Evolutionary conservation across 2,113 vertebrate genomes (phyloP).

Genomic region (Cyrtonyx montezumae): DNA sequence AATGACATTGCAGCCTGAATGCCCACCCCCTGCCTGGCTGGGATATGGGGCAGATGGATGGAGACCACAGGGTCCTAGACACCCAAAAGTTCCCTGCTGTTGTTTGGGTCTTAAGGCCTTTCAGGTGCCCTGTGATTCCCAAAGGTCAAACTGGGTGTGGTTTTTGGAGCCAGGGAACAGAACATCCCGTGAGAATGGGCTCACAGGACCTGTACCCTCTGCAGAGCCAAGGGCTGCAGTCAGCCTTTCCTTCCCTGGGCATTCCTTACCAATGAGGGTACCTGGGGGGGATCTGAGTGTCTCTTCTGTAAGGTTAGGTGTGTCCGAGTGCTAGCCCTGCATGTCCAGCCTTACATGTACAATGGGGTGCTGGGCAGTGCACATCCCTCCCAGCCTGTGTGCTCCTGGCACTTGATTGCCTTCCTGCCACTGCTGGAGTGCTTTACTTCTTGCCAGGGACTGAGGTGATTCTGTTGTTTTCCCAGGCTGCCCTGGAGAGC

Average conservation of each 20-base stretch:
- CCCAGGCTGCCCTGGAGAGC: not conserved
- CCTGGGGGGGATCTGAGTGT: not conserved
- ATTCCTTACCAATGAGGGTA: not conserved
- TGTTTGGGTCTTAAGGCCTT: not conserved
- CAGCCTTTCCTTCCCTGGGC: not conserved
- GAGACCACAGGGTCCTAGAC: not conserved
- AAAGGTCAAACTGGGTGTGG: not conserved
- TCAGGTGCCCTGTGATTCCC: not conserved
- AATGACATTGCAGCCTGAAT: too few species aligned
- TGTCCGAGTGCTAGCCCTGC: not conserved
- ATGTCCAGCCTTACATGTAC: not conserved
- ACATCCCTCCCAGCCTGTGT: not conserved
- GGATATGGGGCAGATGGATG: not conserved
- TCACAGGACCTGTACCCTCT: not conserved
- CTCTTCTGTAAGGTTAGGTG: not conserved
- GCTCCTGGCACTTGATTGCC: accelerated
- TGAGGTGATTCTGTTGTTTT: not conserved
- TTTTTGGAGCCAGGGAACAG: not conserved
- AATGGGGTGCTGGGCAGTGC: accelerated
- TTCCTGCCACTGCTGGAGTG: not conserved
- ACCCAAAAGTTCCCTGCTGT: not conserved
- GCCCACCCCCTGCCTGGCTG: not conserved
- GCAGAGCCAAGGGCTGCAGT: not conserved
- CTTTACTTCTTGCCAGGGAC: not conserved
- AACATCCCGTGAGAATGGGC: accelerated